Base-by-base conservation (phyloP, 64 coral and sea anemone genomes). In the Montipora capricornis region DNA sequence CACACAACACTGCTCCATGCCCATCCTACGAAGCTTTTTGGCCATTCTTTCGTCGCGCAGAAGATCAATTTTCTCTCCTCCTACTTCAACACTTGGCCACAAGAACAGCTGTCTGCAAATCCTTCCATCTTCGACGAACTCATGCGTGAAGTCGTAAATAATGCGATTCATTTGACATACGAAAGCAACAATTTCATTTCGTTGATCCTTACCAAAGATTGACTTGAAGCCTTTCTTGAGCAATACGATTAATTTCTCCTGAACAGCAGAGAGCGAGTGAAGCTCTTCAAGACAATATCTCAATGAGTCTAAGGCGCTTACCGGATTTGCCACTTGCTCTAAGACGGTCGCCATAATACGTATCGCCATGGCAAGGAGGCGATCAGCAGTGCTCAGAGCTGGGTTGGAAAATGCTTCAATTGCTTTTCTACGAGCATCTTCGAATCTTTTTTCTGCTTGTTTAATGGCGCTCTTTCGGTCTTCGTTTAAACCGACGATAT, bases 151-250 rank as follows among this genome's bases (percentile, higher is more conserved):
- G 9, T 92, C 73, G 57, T 47, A 92, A 76, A 92, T 76, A 0
- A 84, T 20, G 19, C 73, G 73, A 92, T 85, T 92, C 11, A 92
- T 2, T 11, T 75, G 71, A 86, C 90, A 92, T 1, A 92, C 90
- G 4, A 49, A 48, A 17, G 20, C 16, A 64, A 92, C 61, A 44
- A 86, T 87, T 64, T 86, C 5, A 2, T 16, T 74, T 0, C 90
- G 69, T 78, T 66, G 69, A 45, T 86, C 17, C 9, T 47, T 66
- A 0, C 20, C 6, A 14, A 14, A 17, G 2, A 37, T 83, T 6
- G 51, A 74, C 71, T 85, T 92, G 8, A 86, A 9, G 11, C 90
- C 81, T 16, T 86, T 78, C 9, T 15, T 86, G 4, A 86, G 9
- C 45, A 76, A 24, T 37, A 60, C 57, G 15, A 3, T 62, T 45